These are phyloP conservation scores for Corydoras maculifer DNA, from an alignment of 2,113 vertebrate genomes.

Conservation along the genomic window DNA sequence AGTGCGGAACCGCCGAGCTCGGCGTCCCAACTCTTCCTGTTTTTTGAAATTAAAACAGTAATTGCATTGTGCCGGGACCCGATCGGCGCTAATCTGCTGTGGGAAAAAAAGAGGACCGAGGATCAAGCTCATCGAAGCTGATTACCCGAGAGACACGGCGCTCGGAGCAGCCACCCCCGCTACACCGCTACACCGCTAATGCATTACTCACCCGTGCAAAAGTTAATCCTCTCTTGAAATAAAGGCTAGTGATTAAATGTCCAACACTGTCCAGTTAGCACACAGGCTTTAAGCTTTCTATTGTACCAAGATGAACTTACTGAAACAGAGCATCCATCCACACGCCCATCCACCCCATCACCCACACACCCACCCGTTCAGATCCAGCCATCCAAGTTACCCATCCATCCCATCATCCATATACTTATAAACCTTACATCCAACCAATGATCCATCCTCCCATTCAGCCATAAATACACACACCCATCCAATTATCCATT, in stretches of 20 bases:
- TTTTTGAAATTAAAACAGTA: conserved; percentile 30
- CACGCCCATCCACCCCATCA: too few relatives aligned
- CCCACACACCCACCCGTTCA: too few relatives aligned
- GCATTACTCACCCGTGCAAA: conserved; percentile 31
- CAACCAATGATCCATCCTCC: too few relatives aligned
- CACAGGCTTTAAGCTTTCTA: not conserved
- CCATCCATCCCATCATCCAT: too few relatives aligned
- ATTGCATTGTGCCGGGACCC: conserved; percentile 30
- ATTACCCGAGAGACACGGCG: conserved; percentile 28
- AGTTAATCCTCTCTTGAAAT: conserved; percentile 14
- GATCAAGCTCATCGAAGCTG: conserved; percentile 38
- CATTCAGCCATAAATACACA: too few relatives aligned
- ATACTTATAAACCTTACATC: too few relatives aligned
- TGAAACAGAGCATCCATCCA: too few relatives aligned
- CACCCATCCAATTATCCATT: too few relatives aligned
- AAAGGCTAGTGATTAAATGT: not conserved
- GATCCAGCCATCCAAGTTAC: too few relatives aligned
- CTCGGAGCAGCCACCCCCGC: not conserved
- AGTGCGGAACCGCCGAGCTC: not conserved
- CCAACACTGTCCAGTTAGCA: not conserved
- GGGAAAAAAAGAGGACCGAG: conserved; percentile 15
- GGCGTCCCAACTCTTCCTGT: conserved; percentile 15
- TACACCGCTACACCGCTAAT: conserved; percentile 8
- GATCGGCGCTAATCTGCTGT: conserved; percentile 38
- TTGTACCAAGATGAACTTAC: not conserved